Percentiles rank a stretch among this genome's conserved stretches.
These are phyloP conservation scores for Drosophila anomelani DNA, from an alignment of 2,888 invertebrate species.

Conservation along the genomic window DNA sequence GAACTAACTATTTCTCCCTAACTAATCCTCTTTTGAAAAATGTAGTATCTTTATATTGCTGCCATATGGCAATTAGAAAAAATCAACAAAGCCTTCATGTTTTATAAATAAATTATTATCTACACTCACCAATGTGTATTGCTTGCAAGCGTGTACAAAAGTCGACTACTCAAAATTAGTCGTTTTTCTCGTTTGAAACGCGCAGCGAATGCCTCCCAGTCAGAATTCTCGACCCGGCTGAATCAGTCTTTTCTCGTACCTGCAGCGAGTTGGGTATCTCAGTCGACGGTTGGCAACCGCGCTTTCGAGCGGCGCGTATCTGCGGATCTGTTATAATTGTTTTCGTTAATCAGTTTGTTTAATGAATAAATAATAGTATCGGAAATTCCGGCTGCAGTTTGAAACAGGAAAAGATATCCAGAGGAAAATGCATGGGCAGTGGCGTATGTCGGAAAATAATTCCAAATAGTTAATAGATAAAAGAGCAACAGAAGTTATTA, in stretches of 20 bases:
- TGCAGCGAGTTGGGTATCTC: slow-evolving; percentile 73
- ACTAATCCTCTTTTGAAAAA: not conserved
- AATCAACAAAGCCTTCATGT: not conserved
- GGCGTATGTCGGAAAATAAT: slow-evolving; percentile 17
- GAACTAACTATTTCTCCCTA: not conserved
- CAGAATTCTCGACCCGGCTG: slow-evolving; percentile 13
- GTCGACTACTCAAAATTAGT: not conserved
- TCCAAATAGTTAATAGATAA: slow-evolving; percentile 21
- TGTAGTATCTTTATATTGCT: not conserved
- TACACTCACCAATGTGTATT: not conserved
- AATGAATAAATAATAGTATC: slow-evolving; percentile 11
- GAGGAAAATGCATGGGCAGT: slow-evolving; percentile 47
- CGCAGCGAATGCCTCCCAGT: slow-evolving; percentile 13
- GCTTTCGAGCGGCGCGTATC: slow-evolving; percentile 45
- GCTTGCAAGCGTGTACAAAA: not conserved
- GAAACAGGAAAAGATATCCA: slow-evolving; percentile 50
- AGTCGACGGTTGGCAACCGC: slow-evolving; percentile 52
- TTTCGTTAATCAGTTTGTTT: slow-evolving; percentile 32
- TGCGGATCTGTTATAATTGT: slow-evolving; percentile 42
- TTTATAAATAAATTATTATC: not conserved
- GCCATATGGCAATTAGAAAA: not conserved
- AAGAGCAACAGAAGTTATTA: slow-evolving; percentile 35
- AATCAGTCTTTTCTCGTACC: slow-evolving; percentile 58
- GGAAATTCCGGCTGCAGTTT: slow-evolving; percentile 21
- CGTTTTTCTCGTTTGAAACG: slow-evolving; percentile 6